phyloP scores from a whole-genome alignment of 1,140 invertebrate genomes.

The Drosophila equinoxialis region DNA sequence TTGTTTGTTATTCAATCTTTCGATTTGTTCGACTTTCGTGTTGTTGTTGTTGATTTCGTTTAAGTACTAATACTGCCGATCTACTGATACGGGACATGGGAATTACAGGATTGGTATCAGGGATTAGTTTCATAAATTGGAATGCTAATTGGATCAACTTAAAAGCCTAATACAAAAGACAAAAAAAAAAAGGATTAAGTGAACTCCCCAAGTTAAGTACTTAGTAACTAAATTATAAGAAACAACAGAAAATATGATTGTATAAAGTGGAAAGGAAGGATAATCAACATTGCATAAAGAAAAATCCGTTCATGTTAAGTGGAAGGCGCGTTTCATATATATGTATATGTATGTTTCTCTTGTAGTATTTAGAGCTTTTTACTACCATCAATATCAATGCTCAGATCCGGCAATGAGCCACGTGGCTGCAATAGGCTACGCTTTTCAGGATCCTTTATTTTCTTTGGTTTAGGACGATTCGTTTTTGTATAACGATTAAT shows the following conservation, averaged over 20 bases:
- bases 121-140: slow-evolving; percentile 48
- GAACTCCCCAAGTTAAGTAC: slow-evolving; percentile 46
- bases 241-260: slow-evolving; percentile 2
- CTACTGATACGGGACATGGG: background rate
- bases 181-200: background rate
- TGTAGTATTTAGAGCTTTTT: slow-evolving; percentile 70
- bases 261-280: slow-evolving; percentile 10
- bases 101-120: slow-evolving; percentile 14
- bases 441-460: slow-evolving; percentile 85
- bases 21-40: slow-evolving; percentile 33
- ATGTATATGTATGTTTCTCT: background rate
- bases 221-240: slow-evolving; percentile 63
- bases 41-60: slow-evolving; percentile 5
- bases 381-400: slow-evolving; percentile 78
- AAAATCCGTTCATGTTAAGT: slow-evolving; percentile 35
- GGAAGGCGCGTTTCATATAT: slow-evolving; percentile 10
- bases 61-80: slow-evolving; percentile 59
- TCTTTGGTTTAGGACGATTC: slow-evolving; percentile 83
- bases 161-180: slow-evolving; percentile 41
- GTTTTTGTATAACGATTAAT: slow-evolving; percentile 88
- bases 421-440: slow-evolving; percentile 84
- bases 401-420: slow-evolving; percentile 83
- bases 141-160: slow-evolving; percentile 61
- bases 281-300: slow-evolving; percentile 9
- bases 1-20: background rate